phyloP scores from a whole-genome alignment of 2,797 vertebrate species.

The Avahi laniger region DNA sequence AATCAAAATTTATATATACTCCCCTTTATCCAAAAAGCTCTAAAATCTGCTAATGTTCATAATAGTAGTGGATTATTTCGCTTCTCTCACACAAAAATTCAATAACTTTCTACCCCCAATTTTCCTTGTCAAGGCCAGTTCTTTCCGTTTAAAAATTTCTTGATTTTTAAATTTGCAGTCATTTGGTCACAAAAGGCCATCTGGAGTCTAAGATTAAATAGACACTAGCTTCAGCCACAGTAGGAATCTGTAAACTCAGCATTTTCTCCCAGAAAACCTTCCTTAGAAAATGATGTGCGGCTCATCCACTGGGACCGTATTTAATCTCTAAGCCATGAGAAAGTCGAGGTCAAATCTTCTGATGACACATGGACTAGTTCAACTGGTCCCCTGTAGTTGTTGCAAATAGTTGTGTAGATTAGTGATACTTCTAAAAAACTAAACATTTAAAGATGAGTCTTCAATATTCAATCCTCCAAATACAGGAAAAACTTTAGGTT shows the following conservation, averaged over 20 bases:
- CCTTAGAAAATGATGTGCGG: constrained; percentile 27
- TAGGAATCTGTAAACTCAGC: constrained; percentile 55
- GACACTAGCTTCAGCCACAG: not conserved
- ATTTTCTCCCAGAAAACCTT: constrained; percentile 30
- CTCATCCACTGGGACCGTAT: not conserved
- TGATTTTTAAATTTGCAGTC: constrained; percentile 46
- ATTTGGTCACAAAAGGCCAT: constrained; percentile 58
- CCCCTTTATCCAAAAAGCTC: not conserved
- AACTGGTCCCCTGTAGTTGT: not conserved
- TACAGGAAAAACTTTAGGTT: constrained; percentile 40
- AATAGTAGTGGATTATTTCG: not conserved
- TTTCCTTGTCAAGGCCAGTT: constrained; percentile 47
- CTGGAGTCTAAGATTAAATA: constrained; percentile 57
- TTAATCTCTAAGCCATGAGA: constrained; percentile 24
- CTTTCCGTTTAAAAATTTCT: constrained; percentile 31
- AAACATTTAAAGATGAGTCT: constrained; percentile 37
- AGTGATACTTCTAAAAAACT: constrained; percentile 1
- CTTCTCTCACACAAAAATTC: constrained; percentile 3
- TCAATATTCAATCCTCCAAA: constrained; percentile 42
- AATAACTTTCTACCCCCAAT: constrained; percentile 24
- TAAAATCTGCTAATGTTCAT: not conserved
- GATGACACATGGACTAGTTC: not conserved
- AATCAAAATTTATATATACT: not conserved
- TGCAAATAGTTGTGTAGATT: constrained; percentile 1
- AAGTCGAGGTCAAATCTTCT: constrained; percentile 31